Evolutionary conservation across 2,888 invertebrate species (phyloP).

Genomic region (Sussaba pulchella): DNA sequence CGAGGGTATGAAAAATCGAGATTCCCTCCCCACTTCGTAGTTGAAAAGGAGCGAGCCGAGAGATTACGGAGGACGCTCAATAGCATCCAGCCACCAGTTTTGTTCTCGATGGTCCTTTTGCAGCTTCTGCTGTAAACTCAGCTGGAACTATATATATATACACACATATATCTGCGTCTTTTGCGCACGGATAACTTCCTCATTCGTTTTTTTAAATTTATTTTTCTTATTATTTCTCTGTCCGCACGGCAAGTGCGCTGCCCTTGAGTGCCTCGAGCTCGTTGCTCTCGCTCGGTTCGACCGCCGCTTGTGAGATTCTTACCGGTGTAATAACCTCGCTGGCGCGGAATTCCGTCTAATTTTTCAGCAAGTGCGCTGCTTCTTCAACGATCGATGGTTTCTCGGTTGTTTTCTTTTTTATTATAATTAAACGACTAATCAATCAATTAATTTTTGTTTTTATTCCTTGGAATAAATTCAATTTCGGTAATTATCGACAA

Average conservation of each 20-base stretch:
- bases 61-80: constrained; percentile 27
- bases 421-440: no score
- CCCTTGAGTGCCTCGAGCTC: constrained; percentile 21
- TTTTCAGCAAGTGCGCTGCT: constrained; percentile 14
- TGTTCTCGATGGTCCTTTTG: constrained; percentile 50
- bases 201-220: constrained; percentile 43
- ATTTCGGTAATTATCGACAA: neutral
- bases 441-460: neutral
- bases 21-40: constrained; percentile 57
- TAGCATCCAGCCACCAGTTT: constrained; percentile 36
- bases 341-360: constrained; percentile 50
- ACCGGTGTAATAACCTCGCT: constrained; percentile 63
- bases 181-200: constrained; percentile 60
- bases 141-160: constrained; percentile 23
- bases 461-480: neutral
- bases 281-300: constrained; percentile 22
- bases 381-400: neutral
- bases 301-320: constrained; percentile 52
- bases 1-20: constrained; percentile 45
- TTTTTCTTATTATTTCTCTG: constrained; percentile 43
- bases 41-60: neutral
- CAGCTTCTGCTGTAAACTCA: constrained; percentile 46
- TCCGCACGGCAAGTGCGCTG: constrained; percentile 31
- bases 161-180: constrained; percentile 29
- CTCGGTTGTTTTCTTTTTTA: neutral